phyloP scores from a whole-genome alignment of 2,797 vertebrate genomes.

The Pelobates cultripes region DNA sequence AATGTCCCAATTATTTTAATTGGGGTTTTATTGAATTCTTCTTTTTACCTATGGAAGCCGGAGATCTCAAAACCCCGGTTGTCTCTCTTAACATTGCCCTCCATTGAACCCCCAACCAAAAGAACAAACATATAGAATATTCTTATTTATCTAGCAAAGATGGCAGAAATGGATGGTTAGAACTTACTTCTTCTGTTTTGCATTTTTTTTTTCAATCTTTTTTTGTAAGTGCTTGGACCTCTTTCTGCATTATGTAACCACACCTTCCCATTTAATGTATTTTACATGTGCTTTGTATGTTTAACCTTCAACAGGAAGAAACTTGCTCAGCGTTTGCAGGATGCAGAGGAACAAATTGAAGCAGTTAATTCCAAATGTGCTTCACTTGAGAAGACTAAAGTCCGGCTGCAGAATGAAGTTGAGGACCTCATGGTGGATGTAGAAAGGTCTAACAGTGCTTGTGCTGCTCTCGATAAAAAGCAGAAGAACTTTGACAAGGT shows the following conservation, averaged over 20 bases:
- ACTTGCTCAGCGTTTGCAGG: conserved; percentile 81
- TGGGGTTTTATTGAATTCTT: no score
- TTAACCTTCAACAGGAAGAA: conserved; percentile 74
- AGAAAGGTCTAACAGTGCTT: conserved; percentile 63
- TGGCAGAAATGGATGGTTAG: no score
- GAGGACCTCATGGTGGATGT: conserved; percentile 71
- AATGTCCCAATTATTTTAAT: no score
- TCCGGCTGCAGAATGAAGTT: conserved; percentile 70
- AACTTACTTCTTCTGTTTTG: no score
- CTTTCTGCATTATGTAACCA: no score
- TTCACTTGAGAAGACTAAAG: conserved; percentile 73
- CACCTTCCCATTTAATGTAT: no score
- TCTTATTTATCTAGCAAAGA: no score
- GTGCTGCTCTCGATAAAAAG: conserved; percentile 68
- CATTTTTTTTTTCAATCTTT: not conserved
- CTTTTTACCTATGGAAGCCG: no score
- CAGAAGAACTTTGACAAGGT: conserved; percentile 74
- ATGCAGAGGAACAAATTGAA: conserved; percentile 81
- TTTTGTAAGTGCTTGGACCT: not conserved
- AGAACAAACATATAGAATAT: no score
- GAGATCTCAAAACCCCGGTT: no score
- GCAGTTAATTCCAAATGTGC: conserved; percentile 73
- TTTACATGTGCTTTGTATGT: not conserved
- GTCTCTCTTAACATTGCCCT: no score
- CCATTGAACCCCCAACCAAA: no score